Base-by-base conservation (phyloP, 1,140 invertebrate genomes). In the Atopsyche davidsoni region DNA sequence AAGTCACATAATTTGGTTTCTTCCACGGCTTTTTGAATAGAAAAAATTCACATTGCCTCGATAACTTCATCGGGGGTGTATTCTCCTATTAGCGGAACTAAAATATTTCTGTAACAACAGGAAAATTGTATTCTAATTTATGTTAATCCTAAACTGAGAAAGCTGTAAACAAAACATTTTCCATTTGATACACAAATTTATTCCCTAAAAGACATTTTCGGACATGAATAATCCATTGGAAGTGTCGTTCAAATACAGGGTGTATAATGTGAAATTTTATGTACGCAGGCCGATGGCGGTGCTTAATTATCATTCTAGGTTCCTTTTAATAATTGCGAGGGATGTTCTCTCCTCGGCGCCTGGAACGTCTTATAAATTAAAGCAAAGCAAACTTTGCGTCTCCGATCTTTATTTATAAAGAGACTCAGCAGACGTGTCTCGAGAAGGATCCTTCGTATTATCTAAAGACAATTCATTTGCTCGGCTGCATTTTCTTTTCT, bases 221-320 rank as follows among this genome's bases (percentile, higher is more conserved):
- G 41, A 56, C 49, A 56, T 47, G 49, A 56, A 56, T 56, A 56
- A 51, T 47, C 54, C 54, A 48, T 51, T 56, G 18, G 36, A 43
- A 46, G 36, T 36, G 21, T 21, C 49, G 46, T 46, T 50, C 32
- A 44, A 55, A 55, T 50, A 50, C 46, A 50, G 34, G 25, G 46
- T 36, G 22, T 39, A 45, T 19, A 25, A 34, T 21, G n/a, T 24
- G 25, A 22, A 35, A 46, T 21, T 46, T 46, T 19, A 35, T 34
- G 44, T 46, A 21, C 19, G 18, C 4, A 13, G 9, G 11, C 36
- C 10, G 22, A 34, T 10, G 28, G 10, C 32, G 16, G 32, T 4
- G 19, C n/a, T 21, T 21, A 35, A 39, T 39, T 39, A 17, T 10
- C 36, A 39, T 39, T 17, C 36, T 18, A 2, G n/a, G 17, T 39